phyloP scores from a whole-genome alignment of 2,888 invertebrate species.

The Eupithecia dodoneata region DNA sequence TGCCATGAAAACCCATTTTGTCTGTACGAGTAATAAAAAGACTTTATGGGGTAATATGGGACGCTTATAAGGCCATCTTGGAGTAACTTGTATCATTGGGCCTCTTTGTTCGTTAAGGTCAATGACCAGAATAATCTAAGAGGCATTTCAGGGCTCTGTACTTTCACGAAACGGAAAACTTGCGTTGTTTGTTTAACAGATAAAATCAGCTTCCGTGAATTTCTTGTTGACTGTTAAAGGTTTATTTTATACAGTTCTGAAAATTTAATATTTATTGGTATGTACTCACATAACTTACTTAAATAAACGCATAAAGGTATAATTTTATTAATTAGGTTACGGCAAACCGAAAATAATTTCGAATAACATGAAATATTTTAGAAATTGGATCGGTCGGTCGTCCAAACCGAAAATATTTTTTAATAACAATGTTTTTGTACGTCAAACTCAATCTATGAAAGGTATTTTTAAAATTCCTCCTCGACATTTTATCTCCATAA shows the following conservation, averaged over 20 bases:
- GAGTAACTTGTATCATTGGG: constrained; percentile 7
- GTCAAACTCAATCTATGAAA: neutral
- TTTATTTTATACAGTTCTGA: neutral
- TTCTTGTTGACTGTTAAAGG: neutral
- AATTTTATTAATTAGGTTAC: neutral
- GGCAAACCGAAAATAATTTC: neutral
- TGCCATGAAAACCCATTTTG: constrained; percentile 70
- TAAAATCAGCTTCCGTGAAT: neutral
- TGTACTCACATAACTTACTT: neutral
- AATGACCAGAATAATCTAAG: constrained; percentile 6
- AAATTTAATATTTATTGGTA: neutral
- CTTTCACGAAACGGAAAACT: neutral
- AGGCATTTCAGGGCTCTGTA: neutral
- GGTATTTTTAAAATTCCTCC: neutral
- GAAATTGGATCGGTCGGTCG: neutral
- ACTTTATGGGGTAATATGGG: constrained; percentile 56
- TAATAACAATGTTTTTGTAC: neutral
- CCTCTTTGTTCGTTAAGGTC: neutral
- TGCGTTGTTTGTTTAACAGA: neutral
- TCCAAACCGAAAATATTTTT: neutral
- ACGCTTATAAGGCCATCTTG: constrained; percentile 52
- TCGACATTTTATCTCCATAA: constrained; percentile 12
- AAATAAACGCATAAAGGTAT: neutral
- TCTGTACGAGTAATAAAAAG: constrained; percentile 60
- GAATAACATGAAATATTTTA: neutral